Evolutionary conservation across 1,140 invertebrate genomes (phyloP), one percentile per base, ranked within the genome.

Genomic region (Drosophila pachea): DNA sequence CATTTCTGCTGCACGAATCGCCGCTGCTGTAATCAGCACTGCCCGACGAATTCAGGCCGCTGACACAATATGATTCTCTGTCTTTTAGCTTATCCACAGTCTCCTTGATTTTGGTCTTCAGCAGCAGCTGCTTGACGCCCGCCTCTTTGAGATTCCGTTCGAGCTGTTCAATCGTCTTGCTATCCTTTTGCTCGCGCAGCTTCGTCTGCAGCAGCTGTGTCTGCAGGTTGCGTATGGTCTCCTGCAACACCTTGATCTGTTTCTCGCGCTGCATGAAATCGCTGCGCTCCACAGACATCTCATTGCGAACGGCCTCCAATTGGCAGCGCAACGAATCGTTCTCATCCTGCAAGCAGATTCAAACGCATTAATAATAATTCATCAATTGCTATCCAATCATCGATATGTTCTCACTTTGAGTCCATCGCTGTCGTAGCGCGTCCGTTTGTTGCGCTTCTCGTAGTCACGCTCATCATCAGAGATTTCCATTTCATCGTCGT

Each of bases 281-380:
- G 62, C 91, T 89, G 91, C 94, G 90, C 77, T 93, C 90, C 76
- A 94, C 76, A 88, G 93, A 91, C 89, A 95, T 94, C 91, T 98
- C 97, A 90, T 98, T 98, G 87, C 97, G 97, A 75, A 97, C 97
- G 0, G 96, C 97, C 90, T 98, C 97, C 73, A 98, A 88, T 91
- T 98, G 97, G 90, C 96, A 97, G 47, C 95, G 93, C 33, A 99
- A 91, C 74, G 94, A 95, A 72, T 98, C 96, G 89, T 97, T 98
- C 36, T 89, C 97, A 69, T 97, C 95, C 92, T 96, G 1, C 36
- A 74, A 9, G 8, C 32, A 5, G 1, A 8, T 16, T 29, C 0
- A 48, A 1, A 8, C 22, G 22, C 22, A 38, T n/a, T 32, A 12
- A 5, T 8, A 54, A 40, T 14, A 5, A 5, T n/a, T n/a, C n/a